Evolutionary conservation across 2,797 vertebrate species (phyloP), one percentile per base, ranked within the genome.

Genomic region (Eulemur albifrons): DNA sequence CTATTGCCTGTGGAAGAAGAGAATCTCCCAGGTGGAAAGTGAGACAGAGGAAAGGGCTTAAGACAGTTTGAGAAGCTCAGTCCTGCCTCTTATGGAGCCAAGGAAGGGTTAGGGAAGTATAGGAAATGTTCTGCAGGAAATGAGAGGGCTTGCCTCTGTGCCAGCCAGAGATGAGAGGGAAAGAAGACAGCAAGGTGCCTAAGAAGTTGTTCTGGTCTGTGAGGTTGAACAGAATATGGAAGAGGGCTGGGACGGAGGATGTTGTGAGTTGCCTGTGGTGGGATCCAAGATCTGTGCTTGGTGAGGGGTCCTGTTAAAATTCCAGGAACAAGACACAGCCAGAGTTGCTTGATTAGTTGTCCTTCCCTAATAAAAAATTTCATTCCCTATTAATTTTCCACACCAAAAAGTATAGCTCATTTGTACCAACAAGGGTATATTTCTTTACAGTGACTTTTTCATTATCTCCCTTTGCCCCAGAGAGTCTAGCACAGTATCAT

Each of bases 401-500:
- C 17, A 61, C 21, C 32, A 48, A 70, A 63, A 96, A 82, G 43
- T 38, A 59, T 18, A 61, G 23, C 73, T 54, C 4, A 27, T 59
- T 88, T 83, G 35, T 43, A 79, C 20, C 48, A 59, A 43, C 1
- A 21, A 96, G 23, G 18, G 21, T 45, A 1, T 35, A 81, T 76
- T 95, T 85, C 50, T 92, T 94, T 93, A 85, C 35, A 93, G n/a
- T 90, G 59, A 84, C 57, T 80, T 87, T 86, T 82, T 83, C 25
- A 11, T 93, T 85, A 50, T 70, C 45, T 80, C 95, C 83, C 32
- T 76, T 93, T 79, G 84, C 30, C 69, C 81, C 70, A 85, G 86
- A 80, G 27, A 93, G 59, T 84, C 25, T 48, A 94, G 54, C 32
- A 27, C 21, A 70, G 70, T 5, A 59, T 79, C 50, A 52, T 18